phyloP scores from a whole-genome alignment of 1,140 invertebrate genomes.

The Andricus grossulariae region DNA sequence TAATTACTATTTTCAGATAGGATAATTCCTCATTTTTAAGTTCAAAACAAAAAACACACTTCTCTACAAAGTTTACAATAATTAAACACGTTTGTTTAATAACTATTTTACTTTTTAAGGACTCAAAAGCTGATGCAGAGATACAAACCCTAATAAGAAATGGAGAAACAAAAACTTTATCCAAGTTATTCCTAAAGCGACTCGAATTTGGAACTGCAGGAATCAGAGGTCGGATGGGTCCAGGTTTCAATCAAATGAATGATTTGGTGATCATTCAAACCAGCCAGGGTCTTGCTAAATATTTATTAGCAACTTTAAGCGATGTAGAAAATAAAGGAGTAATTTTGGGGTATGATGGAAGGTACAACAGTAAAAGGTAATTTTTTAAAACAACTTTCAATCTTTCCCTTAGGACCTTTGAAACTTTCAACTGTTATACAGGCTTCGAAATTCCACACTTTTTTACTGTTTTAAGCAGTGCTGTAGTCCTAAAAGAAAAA shows the following conservation, averaged over 20 bases:
- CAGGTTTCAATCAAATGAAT: slow-evolving; percentile 96
- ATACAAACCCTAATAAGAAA: slow-evolving; percentile 75
- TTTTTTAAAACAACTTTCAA: slow-evolving; percentile 31
- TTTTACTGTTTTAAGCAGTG: too few relatives aligned
- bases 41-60: too few relatives aligned
- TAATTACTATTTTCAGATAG: not conserved
- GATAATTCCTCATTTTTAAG: too few relatives aligned
- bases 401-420: not conserved
- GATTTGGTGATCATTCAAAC: slow-evolving; percentile 98
- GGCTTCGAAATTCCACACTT: too few relatives aligned
- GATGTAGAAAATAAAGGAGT: slow-evolving; percentile 82
- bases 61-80: too few relatives aligned
- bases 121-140: slow-evolving; percentile 74
- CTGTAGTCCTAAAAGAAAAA: too few relatives aligned
- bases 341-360: slow-evolving; percentile 95
- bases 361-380: slow-evolving; percentile 93
- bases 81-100: too few relatives aligned
- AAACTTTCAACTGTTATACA: too few relatives aligned
- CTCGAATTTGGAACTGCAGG: slow-evolving; percentile 94
- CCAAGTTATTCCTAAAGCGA: slow-evolving; percentile 79
- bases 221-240: slow-evolving; percentile 92
- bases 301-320: slow-evolving; percentile 80
- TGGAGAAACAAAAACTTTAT: slow-evolving; percentile 75
- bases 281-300: slow-evolving; percentile 92
- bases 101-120: slow-evolving; percentile 63